Evolutionary conservation across 2,797 vertebrate genomes (phyloP).

Genomic region (Otolemur crassicaudatus): DNA sequence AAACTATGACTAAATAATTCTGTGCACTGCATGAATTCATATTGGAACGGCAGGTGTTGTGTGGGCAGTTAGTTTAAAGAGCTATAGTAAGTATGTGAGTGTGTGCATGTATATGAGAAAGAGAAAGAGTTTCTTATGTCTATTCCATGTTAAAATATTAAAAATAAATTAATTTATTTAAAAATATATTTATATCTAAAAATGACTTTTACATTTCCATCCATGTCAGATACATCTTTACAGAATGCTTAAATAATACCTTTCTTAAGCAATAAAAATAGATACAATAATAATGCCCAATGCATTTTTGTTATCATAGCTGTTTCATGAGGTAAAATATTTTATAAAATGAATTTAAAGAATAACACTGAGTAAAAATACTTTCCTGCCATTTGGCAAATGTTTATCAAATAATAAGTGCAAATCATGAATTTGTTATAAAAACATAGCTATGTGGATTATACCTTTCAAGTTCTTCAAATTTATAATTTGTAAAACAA

Average conservation of each 20-base stretch:
- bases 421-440: conserved; percentile 8
- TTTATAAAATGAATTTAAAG: conserved; percentile 5
- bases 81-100: background rate
- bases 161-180: conserved; percentile 52
- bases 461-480: background rate
- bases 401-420: background rate
- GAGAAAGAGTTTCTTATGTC: conserved; percentile 18
- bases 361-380: conserved; percentile 24
- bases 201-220: conserved; percentile 1
- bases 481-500: background rate
- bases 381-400: conserved; percentile 25
- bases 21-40: conserved; percentile 27
- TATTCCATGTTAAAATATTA: conserved; percentile 22
- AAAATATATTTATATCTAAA: conserved; percentile 39
- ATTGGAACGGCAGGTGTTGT: conserved; percentile 78
- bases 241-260: background rate
- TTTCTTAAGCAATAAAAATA: background rate
- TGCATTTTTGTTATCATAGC: background rate
- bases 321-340: conserved; percentile 14
- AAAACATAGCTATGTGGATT: background rate
- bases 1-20: conserved; percentile 70
- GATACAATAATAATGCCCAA: background rate
- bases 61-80: conserved; percentile 82
- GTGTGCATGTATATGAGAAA: background rate
- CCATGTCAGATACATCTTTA: background rate